Percentiles rank a stretch among this genome's conserved stretches.
These are phyloP conservation scores for Rambutsinella grinnellia DNA, from an alignment of 2,888 invertebrate genomes.

Conservation along the genomic window DNA sequence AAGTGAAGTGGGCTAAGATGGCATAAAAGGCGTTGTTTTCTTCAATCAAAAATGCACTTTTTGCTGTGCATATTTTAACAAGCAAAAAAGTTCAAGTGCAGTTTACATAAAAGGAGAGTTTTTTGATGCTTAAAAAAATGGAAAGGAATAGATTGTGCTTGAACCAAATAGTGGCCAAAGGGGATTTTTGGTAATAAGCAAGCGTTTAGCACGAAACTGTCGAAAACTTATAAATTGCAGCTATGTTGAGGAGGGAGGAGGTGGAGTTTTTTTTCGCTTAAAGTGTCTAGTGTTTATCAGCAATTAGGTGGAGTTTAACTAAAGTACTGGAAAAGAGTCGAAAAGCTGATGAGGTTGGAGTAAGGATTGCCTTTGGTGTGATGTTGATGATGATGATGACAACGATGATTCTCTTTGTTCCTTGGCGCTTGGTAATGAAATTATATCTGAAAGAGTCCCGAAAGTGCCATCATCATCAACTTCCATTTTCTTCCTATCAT, in stretches of 20 bases:
- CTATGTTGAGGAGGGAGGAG: background rate
- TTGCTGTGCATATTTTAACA: background rate
- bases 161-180: too few relatives aligned
- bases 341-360: background rate
- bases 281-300: background rate
- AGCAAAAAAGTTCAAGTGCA: background rate
- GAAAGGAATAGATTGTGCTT: too few relatives aligned
- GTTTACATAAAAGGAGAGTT: background rate
- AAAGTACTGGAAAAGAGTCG: background rate
- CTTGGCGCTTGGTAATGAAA: background rate
- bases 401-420: background rate
- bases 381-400: background rate
- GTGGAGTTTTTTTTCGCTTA: background rate
- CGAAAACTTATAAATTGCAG: background rate
- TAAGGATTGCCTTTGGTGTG: background rate
- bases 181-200: too few relatives aligned
- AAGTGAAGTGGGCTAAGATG: background rate
- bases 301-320: background rate
- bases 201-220: too few relatives aligned
- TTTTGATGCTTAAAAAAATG: background rate
- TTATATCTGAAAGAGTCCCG: slow-evolving; percentile 29
- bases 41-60: background rate
- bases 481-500: background rate
- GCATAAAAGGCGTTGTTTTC: background rate
- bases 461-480: slow-evolving; percentile 44